These are phyloP conservation scores for Rhabdomys dilectus DNA, from an alignment of 2,113 vertebrate species.

Conservation along the genomic window DNA sequence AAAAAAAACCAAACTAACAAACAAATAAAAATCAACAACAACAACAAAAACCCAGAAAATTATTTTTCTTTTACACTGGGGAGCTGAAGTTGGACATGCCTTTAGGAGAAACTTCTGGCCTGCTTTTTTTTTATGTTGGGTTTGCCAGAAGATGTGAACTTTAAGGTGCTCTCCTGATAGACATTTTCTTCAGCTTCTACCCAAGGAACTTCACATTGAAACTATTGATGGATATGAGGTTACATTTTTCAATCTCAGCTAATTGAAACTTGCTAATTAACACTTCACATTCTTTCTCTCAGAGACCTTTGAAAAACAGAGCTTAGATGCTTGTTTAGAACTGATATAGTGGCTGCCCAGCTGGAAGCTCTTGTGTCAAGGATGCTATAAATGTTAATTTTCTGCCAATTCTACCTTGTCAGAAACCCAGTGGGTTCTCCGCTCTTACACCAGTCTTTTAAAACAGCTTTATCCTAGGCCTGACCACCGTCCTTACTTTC, in stretches of 20 bases:
- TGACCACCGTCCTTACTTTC: not conserved
- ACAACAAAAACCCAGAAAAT: not conserved
- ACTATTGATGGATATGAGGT: conserved; percentile 79
- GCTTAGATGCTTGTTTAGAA: conserved; percentile 18
- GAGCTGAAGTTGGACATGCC: not conserved
- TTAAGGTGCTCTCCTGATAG: not conserved
- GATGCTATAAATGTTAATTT: conserved; percentile 65
- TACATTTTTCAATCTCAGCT: conserved; percentile 82
- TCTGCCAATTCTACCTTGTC: conserved; percentile 28
- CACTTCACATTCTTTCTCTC: conserved; percentile 72
- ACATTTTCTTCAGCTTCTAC: not conserved
- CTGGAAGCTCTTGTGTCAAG: conserved; percentile 29
- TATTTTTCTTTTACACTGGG: not conserved
- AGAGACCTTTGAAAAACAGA: conserved; percentile 62
- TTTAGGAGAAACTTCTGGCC: not conserved
- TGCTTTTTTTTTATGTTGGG: not conserved
- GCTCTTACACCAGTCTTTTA: not conserved
- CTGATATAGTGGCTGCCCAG: conserved; percentile 29
- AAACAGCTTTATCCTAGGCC: not conserved
- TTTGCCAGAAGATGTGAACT: conserved; percentile 2
- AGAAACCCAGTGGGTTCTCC: conserved; percentile 27
- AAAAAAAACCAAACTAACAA: too few relatives aligned
- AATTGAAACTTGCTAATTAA: conserved; percentile 74
- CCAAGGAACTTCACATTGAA: conserved; percentile 66
- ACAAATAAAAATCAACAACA: too few relatives aligned